Base-by-base conservation (phyloP, 1,140 invertebrate genomes). In the Camponotus vicinus region DNA sequence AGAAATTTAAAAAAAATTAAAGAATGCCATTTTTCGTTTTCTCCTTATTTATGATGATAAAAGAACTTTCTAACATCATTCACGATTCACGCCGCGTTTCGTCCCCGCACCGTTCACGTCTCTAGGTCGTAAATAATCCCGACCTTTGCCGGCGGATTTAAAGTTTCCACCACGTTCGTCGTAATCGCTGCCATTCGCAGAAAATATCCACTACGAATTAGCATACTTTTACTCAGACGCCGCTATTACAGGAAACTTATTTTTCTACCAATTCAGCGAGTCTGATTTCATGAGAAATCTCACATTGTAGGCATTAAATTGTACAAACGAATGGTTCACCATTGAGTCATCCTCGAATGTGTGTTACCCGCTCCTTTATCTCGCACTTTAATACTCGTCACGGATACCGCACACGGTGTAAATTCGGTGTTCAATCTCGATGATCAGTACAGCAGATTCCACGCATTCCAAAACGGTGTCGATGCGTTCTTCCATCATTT, bases 41-140 rank as follows among this genome's bases (percentile, higher is more conserved):
- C 37, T 40, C 40, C n/a, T 52, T 80, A 61, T 73, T 82, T 82
- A 45, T 11, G 57, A 61, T 45, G 11, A 82, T 75, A 83, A 75
- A 49, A 61, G 55, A 32, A 61, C 55, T 61, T 45, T 45, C 57
- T 37, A 75, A 45, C 27, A 1, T 91, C 89, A 91, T 93, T 92
- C 90, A 52, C 78, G 83, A 88, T 92, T 92, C 90, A 82, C 66
- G 84, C 86, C 90, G 89, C 90, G 90, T 87, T 88, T 89, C 89
- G 89, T 92, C 88, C 91, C 89, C 89, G 49, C 49, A 15, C 15
- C 13, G 13, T 52, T 91, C 90, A 91, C 79, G 90, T 86, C 86
- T 86, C 86, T 73, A 92, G 92, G 91, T 89, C 91, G 90, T 93
- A 92, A 93, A 93, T 90, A 90, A 93, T 87, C 88, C 88, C 90